These are phyloP conservation scores for Scrobipalpa atriplicella DNA, from an alignment of 2,888 invertebrate genomes.

Conservation along the genomic window DNA sequence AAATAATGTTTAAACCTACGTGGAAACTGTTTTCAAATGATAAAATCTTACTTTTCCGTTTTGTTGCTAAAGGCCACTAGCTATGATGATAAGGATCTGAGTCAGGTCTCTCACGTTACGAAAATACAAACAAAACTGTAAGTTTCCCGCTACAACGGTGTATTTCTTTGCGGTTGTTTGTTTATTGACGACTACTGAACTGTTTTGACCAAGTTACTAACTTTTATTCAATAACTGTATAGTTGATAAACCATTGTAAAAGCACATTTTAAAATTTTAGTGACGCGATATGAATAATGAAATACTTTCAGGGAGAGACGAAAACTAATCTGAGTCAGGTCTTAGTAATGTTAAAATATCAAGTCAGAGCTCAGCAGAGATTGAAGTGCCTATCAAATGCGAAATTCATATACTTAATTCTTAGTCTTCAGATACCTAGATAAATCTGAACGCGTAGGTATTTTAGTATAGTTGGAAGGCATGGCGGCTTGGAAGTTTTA, in stretches of 20 bases:
- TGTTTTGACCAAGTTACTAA: conserved; percentile 1
- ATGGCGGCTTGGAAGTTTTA: background rate
- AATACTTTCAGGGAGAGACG: too few relatives aligned
- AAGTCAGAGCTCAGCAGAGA: too few relatives aligned
- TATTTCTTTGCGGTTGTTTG: background rate
- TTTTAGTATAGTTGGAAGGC: background rate
- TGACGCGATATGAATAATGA: too few relatives aligned
- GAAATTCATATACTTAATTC: too few relatives aligned
- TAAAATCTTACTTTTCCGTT: background rate
- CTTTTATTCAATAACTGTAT: background rate
- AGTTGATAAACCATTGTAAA: background rate
- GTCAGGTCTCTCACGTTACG: background rate
- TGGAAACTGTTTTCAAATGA: background rate
- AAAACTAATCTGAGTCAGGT: too few relatives aligned
- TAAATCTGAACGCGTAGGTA: too few relatives aligned
- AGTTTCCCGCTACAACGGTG: background rate
- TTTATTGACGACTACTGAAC: background rate
- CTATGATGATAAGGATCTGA: background rate
- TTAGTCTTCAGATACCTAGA: too few relatives aligned
- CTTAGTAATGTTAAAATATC: too few relatives aligned
- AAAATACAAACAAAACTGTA: background rate
- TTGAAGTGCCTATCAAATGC: too few relatives aligned
- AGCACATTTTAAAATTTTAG: background rate
- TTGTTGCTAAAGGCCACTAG: background rate
- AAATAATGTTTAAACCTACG: too few relatives aligned